These are phyloP conservation scores for Apocheima hispidaria DNA, from an alignment of 2,888 invertebrate species.

Conservation along the genomic window DNA sequence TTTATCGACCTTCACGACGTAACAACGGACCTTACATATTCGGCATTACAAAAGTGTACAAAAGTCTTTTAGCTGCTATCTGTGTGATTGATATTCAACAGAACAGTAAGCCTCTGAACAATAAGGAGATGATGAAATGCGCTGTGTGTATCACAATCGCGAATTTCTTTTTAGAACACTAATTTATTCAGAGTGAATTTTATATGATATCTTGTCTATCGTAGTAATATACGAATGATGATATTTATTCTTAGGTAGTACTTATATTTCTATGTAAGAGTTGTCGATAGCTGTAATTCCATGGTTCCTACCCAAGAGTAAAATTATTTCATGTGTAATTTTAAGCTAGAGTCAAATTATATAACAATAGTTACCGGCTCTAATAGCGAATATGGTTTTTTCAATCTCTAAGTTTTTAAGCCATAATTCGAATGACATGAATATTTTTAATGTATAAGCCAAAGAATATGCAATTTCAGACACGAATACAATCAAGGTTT, in stretches of 20 bases:
- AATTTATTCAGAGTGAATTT: conserved; percentile 53
- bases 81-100: background rate
- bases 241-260: conserved; percentile 58
- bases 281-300: conserved; percentile 69
- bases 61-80: background rate
- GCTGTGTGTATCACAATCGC: conserved; percentile 12
- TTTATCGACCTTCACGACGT: background rate
- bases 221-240: too few relatives aligned
- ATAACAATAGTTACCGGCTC: conserved; percentile 71
- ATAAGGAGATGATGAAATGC: conserved; percentile 25
- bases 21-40: background rate
- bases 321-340: conserved; percentile 62
- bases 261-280: conserved; percentile 59
- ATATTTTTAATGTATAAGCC: conserved; percentile 23
- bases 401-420: conserved; percentile 3
- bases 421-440: conserved; percentile 15
- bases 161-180: conserved; percentile 11
- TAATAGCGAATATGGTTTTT: conserved; percentile 24
- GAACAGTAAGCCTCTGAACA: conserved; percentile 20
- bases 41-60: background rate
- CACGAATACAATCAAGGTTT: background rate
- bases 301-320: conserved; percentile 82
- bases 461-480: conserved; percentile 25
- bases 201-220: conserved; percentile 59
- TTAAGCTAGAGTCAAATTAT: conserved; percentile 65